Percentiles rank a stretch among this genome's conserved stretches.
Conservation (phyloP, 2,797 vertebrate species). For the Phalanger gymnotis region DNA sequence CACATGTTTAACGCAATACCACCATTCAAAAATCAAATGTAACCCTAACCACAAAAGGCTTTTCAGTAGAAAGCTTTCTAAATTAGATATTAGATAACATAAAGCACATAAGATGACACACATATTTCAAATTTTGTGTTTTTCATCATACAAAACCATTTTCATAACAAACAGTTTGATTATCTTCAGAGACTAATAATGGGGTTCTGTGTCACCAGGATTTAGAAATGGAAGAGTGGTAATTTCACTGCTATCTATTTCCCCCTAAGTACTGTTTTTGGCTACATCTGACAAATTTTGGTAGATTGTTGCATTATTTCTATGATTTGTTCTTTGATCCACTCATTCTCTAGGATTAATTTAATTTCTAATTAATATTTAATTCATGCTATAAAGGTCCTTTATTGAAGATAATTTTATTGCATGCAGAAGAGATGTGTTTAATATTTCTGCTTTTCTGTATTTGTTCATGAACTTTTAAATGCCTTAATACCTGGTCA, state of each 20-base stretch:
- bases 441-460: too few relatives aligned
- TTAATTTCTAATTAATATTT: too few relatives aligned
- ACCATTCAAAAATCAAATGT: slow-evolving; percentile 41
- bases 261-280: too few relatives aligned
- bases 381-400: too few relatives aligned
- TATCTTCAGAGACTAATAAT: slow-evolving; percentile 91
- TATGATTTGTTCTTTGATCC: too few relatives aligned
- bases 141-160: slow-evolving; percentile 94
- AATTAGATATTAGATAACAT: slow-evolving; percentile 63
- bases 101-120: slow-evolving; percentile 15
- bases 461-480: too few relatives aligned
- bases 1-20: slow-evolving; percentile 73
- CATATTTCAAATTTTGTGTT: slow-evolving; percentile 22
- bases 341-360: too few relatives aligned
- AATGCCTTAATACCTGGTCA: too few relatives aligned
- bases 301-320: too few relatives aligned
- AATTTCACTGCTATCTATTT: slow-evolving; percentile 63
- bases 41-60: slow-evolving; percentile 56
- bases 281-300: too few relatives aligned
- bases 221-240: slow-evolving; percentile 68
- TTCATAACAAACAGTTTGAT: slow-evolving; percentile 96
- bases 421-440: too few relatives aligned
- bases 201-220: slow-evolving; percentile 82
- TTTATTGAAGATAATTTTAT: too few relatives aligned
- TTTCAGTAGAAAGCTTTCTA: slow-evolving; percentile 58